These are phyloP conservation scores for Hybognathus amarus DNA, from an alignment of 2,797 vertebrate species.

Conservation along the genomic window DNA sequence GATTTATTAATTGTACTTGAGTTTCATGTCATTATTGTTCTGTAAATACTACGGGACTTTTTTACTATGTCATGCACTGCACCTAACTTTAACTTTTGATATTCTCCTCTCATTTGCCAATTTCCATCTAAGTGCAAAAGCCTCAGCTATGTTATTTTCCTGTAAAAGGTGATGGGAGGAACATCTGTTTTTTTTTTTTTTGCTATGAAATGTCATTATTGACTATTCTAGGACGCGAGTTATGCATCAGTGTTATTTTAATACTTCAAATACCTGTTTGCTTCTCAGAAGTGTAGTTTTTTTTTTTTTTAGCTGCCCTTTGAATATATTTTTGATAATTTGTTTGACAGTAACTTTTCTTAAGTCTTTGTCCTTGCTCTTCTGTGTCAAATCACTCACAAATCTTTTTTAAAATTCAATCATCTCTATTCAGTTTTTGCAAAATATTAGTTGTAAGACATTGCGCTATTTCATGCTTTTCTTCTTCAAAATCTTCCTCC, in stretches of 20 bases:
- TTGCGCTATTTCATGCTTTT: neutral
- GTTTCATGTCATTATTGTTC: constrained; percentile 2
- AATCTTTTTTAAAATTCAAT: neutral
- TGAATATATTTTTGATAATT: neutral
- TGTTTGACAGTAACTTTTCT: neutral
- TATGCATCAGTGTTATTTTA: neutral
- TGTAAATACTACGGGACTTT: neutral
- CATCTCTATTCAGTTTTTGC: neutral
- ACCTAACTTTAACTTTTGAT: neutral
- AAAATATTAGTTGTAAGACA: neutral
- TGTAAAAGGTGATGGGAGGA: neutral
- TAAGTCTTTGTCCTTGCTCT: neutral
- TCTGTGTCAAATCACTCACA: neutral
- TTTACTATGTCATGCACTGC: neutral
- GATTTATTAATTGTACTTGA: neutral
- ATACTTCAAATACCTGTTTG: neutral
- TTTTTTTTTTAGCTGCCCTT: too few species aligned
- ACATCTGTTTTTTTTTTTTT: neutral
- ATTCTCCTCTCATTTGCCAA: neutral
- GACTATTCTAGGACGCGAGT: neutral
- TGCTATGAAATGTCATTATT: neutral
- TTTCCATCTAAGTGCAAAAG: neutral
- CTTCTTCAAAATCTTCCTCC: neutral
- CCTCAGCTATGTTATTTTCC: neutral
- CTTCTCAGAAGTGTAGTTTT: neutral